phyloP scores from a whole-genome alignment of 2,113 vertebrate genomes.

The Nothocercus julius region DNA sequence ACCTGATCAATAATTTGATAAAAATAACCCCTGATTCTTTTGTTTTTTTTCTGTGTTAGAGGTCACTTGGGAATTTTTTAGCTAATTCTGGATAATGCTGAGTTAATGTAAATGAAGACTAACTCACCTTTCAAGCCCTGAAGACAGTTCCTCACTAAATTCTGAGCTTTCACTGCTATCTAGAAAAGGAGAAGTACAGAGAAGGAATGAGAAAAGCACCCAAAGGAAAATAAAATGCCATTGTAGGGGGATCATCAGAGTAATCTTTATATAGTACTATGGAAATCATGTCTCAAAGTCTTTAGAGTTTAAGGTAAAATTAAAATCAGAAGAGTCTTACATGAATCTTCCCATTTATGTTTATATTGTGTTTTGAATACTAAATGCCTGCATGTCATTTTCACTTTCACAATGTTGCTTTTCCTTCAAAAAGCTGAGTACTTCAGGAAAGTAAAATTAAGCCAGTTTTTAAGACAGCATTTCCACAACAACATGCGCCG shows the following conservation, averaged over 20 bases:
- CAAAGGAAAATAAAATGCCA: slow-evolving; percentile 15
- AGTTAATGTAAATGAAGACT: slow-evolving; percentile 42
- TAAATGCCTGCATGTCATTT: not conserved
- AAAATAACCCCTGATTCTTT: slow-evolving; percentile 1
- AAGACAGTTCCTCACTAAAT: slow-evolving; percentile 91
- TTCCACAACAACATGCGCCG: not conserved
- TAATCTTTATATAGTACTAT: not conserved
- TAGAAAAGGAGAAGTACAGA: slow-evolving; percentile 76
- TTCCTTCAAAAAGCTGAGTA: not conserved
- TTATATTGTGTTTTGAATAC: not conserved
- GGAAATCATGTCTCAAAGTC: not conserved
- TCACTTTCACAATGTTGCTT: not conserved
- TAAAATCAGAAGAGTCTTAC: not conserved
- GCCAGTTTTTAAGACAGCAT: not conserved
- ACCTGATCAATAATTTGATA: slow-evolving; percentile 3
- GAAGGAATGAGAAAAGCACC: slow-evolving; percentile 62
- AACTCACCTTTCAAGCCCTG: slow-evolving; percentile 92
- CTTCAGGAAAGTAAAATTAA: not conserved
- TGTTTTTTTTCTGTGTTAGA: slow-evolving; percentile 26
- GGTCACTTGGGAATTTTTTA: slow-evolving; percentile 8
- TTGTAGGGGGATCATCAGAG: not conserved
- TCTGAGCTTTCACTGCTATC: slow-evolving; percentile 96
- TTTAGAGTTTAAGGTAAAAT: not conserved
- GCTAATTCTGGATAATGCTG: slow-evolving; percentile 24
- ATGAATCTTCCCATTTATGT: not conserved